Conservation (phyloP, 1,140 invertebrate species). For the Vollenhovia emeryi region DNA sequence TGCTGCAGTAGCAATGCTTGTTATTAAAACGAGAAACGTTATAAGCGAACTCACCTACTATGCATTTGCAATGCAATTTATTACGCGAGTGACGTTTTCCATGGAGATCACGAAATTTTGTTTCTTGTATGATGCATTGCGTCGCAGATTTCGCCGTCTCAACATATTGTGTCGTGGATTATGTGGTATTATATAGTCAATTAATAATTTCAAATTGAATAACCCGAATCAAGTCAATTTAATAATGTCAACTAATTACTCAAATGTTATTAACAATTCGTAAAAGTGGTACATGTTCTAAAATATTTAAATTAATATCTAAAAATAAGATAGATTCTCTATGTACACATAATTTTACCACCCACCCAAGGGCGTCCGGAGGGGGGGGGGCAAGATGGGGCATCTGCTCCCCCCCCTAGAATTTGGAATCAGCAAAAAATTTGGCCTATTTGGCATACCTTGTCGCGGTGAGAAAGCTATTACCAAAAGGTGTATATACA, state of each 20-base stretch:
- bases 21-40: not conserved
- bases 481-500: no score
- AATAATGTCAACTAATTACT: no score
- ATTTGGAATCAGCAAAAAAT: no score
- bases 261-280: not conserved
- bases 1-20: not conserved
- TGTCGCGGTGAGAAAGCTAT: no score
- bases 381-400: no score
- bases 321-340: not conserved
- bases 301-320: not conserved
- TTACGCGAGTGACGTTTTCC: not conserved
- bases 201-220: not conserved
- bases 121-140: constrained; percentile 3
- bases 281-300: not conserved
- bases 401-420: no score
- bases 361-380: no score
- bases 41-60: not conserved
- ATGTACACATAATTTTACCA: no score
- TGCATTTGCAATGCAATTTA: not conserved
- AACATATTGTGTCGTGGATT: not conserved
- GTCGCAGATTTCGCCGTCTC: not conserved
- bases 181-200: not conserved
- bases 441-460: no score
- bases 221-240: no score
- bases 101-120: constrained; percentile 23